These are phyloP conservation scores for Trilocha varians DNA, from an alignment of 2,888 invertebrate genomes.

Conservation along the genomic window DNA sequence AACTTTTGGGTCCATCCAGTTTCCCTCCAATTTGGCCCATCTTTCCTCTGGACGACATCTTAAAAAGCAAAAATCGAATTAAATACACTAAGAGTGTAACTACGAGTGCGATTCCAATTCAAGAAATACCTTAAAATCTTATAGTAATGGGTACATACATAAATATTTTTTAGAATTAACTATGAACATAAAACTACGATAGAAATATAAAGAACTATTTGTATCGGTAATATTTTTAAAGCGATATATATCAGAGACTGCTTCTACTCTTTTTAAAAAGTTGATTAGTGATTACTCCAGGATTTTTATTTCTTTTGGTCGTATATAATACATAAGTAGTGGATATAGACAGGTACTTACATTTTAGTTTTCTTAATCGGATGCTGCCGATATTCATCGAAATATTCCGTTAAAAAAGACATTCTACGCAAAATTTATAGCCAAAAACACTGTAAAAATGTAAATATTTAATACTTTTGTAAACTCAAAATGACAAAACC, in stretches of 20 bases:
- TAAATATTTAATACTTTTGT: not conserved
- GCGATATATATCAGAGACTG: no score
- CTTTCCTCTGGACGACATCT: slow-evolving; percentile 57
- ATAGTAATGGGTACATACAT: no score
- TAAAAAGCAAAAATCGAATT: slow-evolving; percentile 1
- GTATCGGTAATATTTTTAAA: no score
- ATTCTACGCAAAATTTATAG: slow-evolving; percentile 24
- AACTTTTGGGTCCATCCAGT: slow-evolving; percentile 54
- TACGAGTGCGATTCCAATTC: no score
- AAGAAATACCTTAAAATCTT: no score
- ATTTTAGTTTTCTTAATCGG: slow-evolving; percentile 54
- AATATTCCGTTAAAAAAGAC: slow-evolving; percentile 67
- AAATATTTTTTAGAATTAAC: no score
- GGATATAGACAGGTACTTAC: slow-evolving; percentile 32
- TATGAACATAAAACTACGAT: no score
- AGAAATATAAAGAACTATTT: no score
- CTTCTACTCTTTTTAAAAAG: no score
- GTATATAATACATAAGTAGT: not conserved
- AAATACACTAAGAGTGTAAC: not conserved
- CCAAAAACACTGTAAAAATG: not conserved
- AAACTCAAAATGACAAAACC: not conserved
- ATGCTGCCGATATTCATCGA: slow-evolving; percentile 55
- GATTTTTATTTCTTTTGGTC: slow-evolving; percentile 1
- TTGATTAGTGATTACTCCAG: no score
- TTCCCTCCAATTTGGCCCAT: slow-evolving; percentile 52